A percentile compares a stretch with the other conserved stretches of the same genome.
These are phyloP conservation scores for Sialia sialis DNA, from an alignment of 2,113 vertebrate species.

Conservation along the genomic window DNA sequence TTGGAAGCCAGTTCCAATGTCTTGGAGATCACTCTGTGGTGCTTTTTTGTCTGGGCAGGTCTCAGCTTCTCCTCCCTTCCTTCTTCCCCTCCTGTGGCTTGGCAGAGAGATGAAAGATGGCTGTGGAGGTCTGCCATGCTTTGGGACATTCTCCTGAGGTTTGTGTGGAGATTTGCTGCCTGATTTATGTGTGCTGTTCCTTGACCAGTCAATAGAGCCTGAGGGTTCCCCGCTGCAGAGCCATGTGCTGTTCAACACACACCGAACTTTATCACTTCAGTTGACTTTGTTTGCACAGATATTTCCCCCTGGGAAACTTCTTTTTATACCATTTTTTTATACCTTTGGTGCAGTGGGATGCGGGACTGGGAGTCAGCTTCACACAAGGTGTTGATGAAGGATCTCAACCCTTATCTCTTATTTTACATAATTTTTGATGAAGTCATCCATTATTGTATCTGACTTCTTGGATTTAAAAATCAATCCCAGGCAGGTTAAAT, in stretches of 20 bases:
- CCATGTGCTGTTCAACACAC: background rate
- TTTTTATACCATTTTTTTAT: background rate
- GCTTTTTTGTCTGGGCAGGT: background rate
- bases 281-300: background rate
- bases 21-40: background rate
- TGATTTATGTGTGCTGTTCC: background rate
- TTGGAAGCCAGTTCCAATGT: background rate
- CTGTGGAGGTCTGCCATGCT: fast-evolving
- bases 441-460: background rate
- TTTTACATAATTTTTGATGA: background rate
- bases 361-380: background rate
- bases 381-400: too few relatives aligned
- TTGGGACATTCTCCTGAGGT: background rate
- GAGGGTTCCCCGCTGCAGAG: fast-evolving
- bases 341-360: background rate
- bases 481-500: conserved; percentile 78
- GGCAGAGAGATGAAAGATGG: background rate
- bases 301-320: background rate
- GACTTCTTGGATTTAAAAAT: conserved; percentile 61
- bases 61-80: background rate
- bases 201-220: background rate
- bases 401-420: background rate
- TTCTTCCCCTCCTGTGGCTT: background rate
- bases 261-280: background rate
- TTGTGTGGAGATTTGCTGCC: background rate